Conservation (phyloP, 2,113 vertebrate species). For the Kryptolebias marmoratus region DNA sequence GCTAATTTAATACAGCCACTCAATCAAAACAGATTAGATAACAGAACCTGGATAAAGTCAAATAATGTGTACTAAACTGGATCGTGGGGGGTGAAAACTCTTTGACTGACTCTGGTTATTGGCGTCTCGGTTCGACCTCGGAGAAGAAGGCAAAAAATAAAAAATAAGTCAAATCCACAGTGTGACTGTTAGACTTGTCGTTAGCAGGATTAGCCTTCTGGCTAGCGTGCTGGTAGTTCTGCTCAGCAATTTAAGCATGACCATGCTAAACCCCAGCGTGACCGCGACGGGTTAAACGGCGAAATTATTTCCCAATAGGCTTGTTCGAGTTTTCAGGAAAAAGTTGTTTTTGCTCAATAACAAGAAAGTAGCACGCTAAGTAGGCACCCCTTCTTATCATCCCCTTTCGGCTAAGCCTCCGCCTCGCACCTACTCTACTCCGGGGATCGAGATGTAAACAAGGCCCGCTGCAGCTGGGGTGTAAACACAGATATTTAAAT, state of each 20-base stretch:
- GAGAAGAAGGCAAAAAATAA: background rate
- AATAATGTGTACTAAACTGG: background rate
- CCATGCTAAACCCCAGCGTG: background rate
- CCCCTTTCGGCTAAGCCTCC: constrained; percentile 35
- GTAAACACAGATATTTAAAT: constrained; percentile 21
- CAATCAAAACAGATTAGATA: constrained; percentile 51
- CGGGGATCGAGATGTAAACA: constrained; percentile 85
- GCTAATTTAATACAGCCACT: constrained; percentile 66
- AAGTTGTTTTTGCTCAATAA: background rate
- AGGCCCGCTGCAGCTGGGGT: constrained; percentile 68
- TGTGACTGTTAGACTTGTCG: constrained; percentile 31
- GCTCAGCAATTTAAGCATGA: constrained; percentile 22
- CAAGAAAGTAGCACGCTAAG: background rate
- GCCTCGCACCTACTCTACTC: constrained; percentile 69
- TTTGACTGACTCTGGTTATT: background rate
- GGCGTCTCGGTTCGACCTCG: background rate
- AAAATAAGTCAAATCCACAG: constrained; percentile 13
- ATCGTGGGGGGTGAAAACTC: background rate
- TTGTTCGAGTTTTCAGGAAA: background rate
- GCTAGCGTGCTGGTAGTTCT: constrained; percentile 48
- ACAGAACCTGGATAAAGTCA: constrained; percentile 7
- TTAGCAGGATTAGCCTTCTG: constrained; percentile 68
- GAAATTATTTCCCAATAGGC: background rate
- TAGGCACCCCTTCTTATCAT: constrained; percentile 23
- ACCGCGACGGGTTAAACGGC: background rate